phyloP scores from a whole-genome alignment of 1,140 invertebrate genomes.

The Eumeta japonica region DNA sequence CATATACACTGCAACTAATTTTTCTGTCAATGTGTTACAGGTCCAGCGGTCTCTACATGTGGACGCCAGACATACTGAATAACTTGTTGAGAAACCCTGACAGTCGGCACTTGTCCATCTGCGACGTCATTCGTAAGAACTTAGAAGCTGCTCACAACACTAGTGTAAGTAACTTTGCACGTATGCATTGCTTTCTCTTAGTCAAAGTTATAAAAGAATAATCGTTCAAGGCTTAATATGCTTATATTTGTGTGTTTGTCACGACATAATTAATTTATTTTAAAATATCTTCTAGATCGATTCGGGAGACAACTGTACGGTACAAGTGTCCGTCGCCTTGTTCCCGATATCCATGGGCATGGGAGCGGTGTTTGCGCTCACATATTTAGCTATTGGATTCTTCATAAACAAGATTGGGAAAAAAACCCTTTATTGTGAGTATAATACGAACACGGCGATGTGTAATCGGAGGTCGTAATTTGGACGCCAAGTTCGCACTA shows the following conservation, averaged over 20 bases:
- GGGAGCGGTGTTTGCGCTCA: conserved; percentile 47
- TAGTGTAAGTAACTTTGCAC: background rate
- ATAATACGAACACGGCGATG: conserved; percentile 27
- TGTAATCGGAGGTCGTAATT: conserved; percentile 28
- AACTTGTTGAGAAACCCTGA: conserved; percentile 35
- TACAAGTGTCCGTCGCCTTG: conserved; percentile 36
- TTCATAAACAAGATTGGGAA: conserved; percentile 54
- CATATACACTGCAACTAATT: no score
- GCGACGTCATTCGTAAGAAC: conserved; percentile 41
- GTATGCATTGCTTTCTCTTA: background rate
- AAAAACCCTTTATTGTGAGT: conserved; percentile 43
- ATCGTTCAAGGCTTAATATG: background rate
- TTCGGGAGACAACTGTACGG: no score
- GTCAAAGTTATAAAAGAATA: background rate
- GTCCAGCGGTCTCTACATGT: conserved; percentile 56
- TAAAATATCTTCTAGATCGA: no score
- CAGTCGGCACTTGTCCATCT: conserved; percentile 29
- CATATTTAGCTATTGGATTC: conserved; percentile 51
- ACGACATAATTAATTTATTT: no score
- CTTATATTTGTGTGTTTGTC: no score
- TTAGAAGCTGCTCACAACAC: background rate
- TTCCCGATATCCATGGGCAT: conserved; percentile 55
- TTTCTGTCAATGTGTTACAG: conserved; percentile 21
- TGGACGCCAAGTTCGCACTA: conserved; percentile 26
- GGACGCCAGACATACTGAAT: conserved; percentile 60